Base-by-base conservation (phyloP, 1,140 invertebrate genomes). In the Papilio machaon region DNA sequence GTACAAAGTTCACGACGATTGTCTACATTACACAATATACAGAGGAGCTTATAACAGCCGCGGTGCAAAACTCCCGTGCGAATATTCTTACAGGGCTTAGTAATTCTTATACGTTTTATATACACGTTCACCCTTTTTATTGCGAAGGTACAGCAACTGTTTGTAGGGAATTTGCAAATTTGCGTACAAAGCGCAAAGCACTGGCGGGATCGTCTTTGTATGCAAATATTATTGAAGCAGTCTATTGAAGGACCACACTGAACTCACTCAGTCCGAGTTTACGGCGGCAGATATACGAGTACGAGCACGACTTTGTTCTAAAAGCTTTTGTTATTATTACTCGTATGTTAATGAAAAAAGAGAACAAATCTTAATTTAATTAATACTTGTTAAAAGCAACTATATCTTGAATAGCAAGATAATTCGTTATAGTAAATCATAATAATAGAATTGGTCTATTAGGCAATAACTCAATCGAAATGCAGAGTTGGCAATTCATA, bases 181-280 rank as follows among this genome's bases (percentile, higher is more conserved):
- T 91, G 88, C 90, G 88, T 92, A 90, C 89, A 91, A 91, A 91
- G 91, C 87, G 90, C 88, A 88, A 88, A 91, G 86, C 85, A 89
- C 87, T 88, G 87, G 87, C 83, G 85, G 88, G 85, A 92, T 91
- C 88, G 88, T 91, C 89, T 92, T 92, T 94, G 86, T 91, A 94
- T 92, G 92, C 90, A 91, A 94, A 94, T 94, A 91, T 92, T 93
- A 93, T 92, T 94, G 89, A 87, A 86, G 84, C 85, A 90, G 87
- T 91, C 88, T 91, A 91, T 90, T 88, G 88, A 91, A 91, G 89
- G 88, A 91, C 89, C 89, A 89, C 89, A 89, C 86, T 81, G 85
- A 90, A 87, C 84, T 87, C 84, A 85, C 82, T 86, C 87, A 89
- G 88, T 87, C 82, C 80, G 85, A 86, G 84, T 81, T 82, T 84